Evolutionary conservation across 1,140 invertebrate genomes (phyloP).

Genomic region (Plodia interpunctella): DNA sequence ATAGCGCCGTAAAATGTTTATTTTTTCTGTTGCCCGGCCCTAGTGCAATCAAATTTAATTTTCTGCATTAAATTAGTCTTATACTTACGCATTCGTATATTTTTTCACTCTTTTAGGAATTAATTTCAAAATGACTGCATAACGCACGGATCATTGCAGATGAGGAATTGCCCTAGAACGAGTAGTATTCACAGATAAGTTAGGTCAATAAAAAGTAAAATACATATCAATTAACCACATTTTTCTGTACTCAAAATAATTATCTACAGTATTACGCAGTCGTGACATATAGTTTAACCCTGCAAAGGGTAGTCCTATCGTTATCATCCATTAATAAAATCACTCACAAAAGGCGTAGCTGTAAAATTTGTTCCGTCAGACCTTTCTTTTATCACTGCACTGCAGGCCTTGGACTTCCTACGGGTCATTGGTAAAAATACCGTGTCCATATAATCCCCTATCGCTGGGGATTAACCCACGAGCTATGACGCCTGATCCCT

Average conservation of each 20-base stretch:
- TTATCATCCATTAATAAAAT: not conserved
- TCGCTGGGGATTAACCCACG: not conserved
- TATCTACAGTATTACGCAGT: too few relatives aligned
- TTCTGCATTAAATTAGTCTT: not conserved
- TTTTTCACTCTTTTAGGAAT: too few relatives aligned
- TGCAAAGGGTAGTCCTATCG: too few relatives aligned
- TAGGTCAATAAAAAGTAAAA: too few relatives aligned
- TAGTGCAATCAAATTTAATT: slow-evolving; percentile 4
- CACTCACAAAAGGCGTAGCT: not conserved
- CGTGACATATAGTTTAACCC: too few relatives aligned
- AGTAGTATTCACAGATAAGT: too few relatives aligned
- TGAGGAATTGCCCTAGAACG: too few relatives aligned
- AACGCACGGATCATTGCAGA: too few relatives aligned
- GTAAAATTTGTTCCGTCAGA: not conserved
- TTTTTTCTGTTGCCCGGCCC: not conserved
- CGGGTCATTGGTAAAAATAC: not conserved
- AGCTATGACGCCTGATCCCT: not conserved
- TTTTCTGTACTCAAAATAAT: too few relatives aligned
- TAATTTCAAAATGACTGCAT: too few relatives aligned
- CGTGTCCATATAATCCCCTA: slow-evolving; percentile 1
- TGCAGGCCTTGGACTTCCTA: not conserved
- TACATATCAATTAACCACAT: too few relatives aligned
- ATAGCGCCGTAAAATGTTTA: not conserved
- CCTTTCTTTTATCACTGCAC: slow-evolving; percentile 1
- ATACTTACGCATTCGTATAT: too few relatives aligned